Conservation (phyloP, 37 sponge, comb jelly and placozoan genomes). For the Axinella damicornis region DNA sequence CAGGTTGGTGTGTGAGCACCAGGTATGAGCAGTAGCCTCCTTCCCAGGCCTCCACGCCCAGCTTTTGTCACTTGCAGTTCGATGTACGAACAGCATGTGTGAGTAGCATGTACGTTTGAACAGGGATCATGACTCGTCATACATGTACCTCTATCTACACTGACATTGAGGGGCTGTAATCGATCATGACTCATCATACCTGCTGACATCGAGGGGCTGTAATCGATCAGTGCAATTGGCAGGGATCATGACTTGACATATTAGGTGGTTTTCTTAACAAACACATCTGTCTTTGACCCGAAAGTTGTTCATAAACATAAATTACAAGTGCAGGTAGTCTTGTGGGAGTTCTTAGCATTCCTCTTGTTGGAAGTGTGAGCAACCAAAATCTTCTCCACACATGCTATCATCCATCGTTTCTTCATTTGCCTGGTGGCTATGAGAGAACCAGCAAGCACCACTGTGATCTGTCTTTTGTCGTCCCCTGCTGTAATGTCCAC, state of each 20-base stretch:
- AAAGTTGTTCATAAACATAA: conserved; percentile 56
- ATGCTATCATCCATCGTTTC: conserved; percentile 49
- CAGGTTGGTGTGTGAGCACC: no score
- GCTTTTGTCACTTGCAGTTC: no score
- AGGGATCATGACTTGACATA: conserved; percentile 10
- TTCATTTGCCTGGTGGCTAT: conserved; percentile 69
- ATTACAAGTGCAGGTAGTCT: conserved; percentile 46
- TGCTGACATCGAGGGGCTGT: conserved; percentile 65
- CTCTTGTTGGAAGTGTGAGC: conserved; percentile 44
- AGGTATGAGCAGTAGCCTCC: no score
- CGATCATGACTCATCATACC: no score
- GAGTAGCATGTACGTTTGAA: no score
- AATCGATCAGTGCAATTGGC: conserved; percentile 54
- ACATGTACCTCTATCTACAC: conserved; percentile 68
- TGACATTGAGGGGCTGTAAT: no score
- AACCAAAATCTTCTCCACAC: conserved; percentile 39
- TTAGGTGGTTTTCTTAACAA: background rate
- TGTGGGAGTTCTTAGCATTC: conserved; percentile 12
- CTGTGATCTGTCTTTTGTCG: conserved; percentile 78
- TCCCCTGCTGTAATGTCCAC: conserved; percentile 59
- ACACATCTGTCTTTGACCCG: conserved; percentile 32
- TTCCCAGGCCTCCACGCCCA: no score
- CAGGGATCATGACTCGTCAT: no score
- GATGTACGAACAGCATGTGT: no score
- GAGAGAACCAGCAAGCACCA: conserved; percentile 46